phyloP scores from a whole-genome alignment of 2,113 vertebrate genomes.

The Chlamydotis undulata region DNA sequence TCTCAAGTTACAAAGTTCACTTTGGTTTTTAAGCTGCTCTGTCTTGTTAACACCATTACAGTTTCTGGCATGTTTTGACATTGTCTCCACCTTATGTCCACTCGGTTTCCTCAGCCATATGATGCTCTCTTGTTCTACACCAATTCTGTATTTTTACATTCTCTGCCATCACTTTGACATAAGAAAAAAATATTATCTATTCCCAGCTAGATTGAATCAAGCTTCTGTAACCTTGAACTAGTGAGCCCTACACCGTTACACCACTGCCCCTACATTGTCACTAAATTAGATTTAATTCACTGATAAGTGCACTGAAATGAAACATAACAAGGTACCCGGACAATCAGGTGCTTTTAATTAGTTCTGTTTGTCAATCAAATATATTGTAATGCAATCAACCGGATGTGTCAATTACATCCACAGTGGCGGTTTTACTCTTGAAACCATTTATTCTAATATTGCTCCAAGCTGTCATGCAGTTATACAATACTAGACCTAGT shows the following conservation, averaged over 20 bases:
- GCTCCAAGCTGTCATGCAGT: background rate
- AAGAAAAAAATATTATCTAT: background rate
- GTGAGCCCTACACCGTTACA: background rate
- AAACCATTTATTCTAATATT: background rate
- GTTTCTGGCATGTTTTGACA: background rate
- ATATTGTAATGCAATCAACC: slow-evolving; percentile 28
- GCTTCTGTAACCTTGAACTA: background rate
- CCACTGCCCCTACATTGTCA: slow-evolving; percentile 40
- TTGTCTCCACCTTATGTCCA: background rate
- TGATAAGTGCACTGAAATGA: slow-evolving; percentile 33
- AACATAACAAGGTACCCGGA: slow-evolving; percentile 32
- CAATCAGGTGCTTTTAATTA: slow-evolving; percentile 58
- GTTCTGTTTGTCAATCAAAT: slow-evolving; percentile 48
- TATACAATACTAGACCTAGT: background rate
- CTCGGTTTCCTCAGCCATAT: background rate
- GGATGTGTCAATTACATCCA: slow-evolving; percentile 21
- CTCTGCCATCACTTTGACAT: background rate
- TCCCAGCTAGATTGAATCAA: background rate
- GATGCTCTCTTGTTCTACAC: background rate
- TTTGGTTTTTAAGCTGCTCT: background rate
- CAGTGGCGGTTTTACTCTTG: background rate
- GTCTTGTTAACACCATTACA: background rate
- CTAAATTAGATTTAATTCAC: slow-evolving; percentile 52
- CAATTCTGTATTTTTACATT: fast-evolving
- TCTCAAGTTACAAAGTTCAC: background rate